Conservation (phyloP, 1,140 invertebrate genomes). For the Chlorops oryzae region DNA sequence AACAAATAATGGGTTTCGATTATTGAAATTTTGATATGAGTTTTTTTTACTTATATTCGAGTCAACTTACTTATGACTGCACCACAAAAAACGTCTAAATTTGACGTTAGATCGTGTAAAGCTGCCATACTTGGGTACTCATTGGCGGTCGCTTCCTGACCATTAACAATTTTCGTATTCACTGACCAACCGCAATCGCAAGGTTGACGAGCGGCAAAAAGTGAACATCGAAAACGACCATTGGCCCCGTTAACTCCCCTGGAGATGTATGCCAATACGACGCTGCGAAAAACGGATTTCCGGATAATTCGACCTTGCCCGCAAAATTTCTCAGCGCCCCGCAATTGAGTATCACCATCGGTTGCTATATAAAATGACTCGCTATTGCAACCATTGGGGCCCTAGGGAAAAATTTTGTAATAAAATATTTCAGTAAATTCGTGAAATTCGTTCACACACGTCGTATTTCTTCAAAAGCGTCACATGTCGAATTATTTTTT, state of each 20-base stretch:
- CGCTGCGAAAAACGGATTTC: conserved; percentile 29
- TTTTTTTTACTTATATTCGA: background rate
- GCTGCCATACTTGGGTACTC: conserved; percentile 38
- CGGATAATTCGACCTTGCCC: conserved; percentile 26
- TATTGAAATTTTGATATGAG: background rate
- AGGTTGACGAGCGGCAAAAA: conserved; percentile 18
- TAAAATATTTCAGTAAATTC: background rate
- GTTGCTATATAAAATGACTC: conserved; percentile 37
- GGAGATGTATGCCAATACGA: conserved; percentile 37
- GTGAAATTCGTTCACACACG: background rate
- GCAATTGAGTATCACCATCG: conserved; percentile 36
- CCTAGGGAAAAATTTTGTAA: background rate
- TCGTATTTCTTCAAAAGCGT: too few relatives aligned
- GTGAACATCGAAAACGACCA: conserved; percentile 28
- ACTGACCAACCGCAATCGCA: conserved; percentile 42
- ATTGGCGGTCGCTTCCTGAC: conserved; percentile 23
- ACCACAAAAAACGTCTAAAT: conserved; percentile 24
- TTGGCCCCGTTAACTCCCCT: too few relatives aligned
- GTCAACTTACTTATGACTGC: conserved; percentile 28
- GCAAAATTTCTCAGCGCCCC: conserved; percentile 35
- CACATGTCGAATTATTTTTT: too few relatives aligned
- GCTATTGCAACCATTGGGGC: conserved; percentile 29
- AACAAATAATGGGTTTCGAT: background rate
- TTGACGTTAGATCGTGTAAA: conserved; percentile 22
- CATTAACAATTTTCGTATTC: conserved; percentile 32